Percentiles rank a stretch among this genome's conserved stretches.
These are phyloP conservation scores for Nesoenas mayeri DNA, from an alignment of 2,113 vertebrate species.

Conservation along the genomic window DNA sequence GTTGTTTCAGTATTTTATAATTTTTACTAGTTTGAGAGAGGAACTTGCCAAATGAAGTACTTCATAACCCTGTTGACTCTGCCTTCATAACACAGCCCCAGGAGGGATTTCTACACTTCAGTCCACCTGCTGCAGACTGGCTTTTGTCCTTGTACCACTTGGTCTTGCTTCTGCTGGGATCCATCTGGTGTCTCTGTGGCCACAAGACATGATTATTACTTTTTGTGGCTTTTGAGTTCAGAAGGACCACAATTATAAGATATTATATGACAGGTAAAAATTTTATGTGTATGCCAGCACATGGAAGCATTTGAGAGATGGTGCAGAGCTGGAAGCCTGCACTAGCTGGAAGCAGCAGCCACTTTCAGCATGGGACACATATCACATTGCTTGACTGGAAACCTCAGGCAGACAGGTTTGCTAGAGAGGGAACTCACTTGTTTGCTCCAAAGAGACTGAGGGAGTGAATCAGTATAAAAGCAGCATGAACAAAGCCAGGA, in stretches of 20 bases:
- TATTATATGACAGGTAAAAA: neutral
- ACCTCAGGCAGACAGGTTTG: neutral
- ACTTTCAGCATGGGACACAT: neutral
- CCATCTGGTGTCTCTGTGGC: neutral
- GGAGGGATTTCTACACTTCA: neutral
- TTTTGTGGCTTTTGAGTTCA: neutral
- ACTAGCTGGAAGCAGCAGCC: neutral
- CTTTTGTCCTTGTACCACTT: neutral
- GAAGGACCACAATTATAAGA: neutral
- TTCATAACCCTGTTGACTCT: neutral
- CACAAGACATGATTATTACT: neutral
- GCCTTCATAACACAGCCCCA: neutral
- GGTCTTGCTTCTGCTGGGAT: neutral
- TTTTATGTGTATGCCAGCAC: neutral
- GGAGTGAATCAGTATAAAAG: neutral
- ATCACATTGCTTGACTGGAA: neutral
- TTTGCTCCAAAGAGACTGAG: neutral
- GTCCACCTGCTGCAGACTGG: neutral
- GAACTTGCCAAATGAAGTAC: neutral
- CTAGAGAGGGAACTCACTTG: neutral
- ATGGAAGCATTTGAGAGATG: neutral
- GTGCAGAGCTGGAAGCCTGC: neutral
- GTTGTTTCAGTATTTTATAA: neutral
- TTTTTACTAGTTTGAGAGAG: neutral
- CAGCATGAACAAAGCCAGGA: neutral